Base-by-base conservation (phyloP, 2,797 vertebrate species). In the Sylvia borin region DNA sequence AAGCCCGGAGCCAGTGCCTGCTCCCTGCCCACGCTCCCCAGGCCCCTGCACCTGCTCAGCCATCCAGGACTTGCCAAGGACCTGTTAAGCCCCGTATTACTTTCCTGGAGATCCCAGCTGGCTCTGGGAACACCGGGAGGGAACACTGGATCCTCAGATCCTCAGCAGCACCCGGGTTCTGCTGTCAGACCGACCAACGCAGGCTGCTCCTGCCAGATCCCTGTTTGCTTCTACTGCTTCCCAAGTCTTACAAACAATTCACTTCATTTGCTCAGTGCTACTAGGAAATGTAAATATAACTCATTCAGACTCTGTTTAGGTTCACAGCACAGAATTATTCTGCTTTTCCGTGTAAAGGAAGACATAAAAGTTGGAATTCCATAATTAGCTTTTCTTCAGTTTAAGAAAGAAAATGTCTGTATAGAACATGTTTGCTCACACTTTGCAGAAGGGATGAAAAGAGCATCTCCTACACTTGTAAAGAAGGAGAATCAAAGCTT, bases 31-130 rank as follows among this genome's bases (percentile, higher is more conserved):
- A 51, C 2, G 20, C 50, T 66, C 6, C 3, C 64, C 34, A 0
- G 0, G 11, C 3, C 3, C 36, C 80, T 17, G 20, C 8, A 3
- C 31, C 61, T 82, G 78, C 86, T 13, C 78, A 38, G 78, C 71
- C 87, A 51, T 18, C 36, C 78, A 3, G 3, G 2, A 6, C 57
- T 71, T 83, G 57, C 64, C 76, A 43, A 6, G 25, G 9, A 15
- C 43, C 81, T 53, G 34, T 1, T 34, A n/a, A 38, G 79, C 67
- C 68, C 2, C 4, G 0, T 0, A 1, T 25, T 0, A 0, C 80
- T 18, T 6, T 4, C 43, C n/a, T 6, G 6, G 8, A 29, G 76
- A 13, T 36, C 34, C 43, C 27, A 21, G 50, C 34, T 29, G 32
- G 55, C 81, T 29, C 17, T 11, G 64, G 73, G 60, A 34, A 38